Evolutionary conservation across 2,113 vertebrate species (phyloP).

Genomic region (Sinosuthora webbiana): DNA sequence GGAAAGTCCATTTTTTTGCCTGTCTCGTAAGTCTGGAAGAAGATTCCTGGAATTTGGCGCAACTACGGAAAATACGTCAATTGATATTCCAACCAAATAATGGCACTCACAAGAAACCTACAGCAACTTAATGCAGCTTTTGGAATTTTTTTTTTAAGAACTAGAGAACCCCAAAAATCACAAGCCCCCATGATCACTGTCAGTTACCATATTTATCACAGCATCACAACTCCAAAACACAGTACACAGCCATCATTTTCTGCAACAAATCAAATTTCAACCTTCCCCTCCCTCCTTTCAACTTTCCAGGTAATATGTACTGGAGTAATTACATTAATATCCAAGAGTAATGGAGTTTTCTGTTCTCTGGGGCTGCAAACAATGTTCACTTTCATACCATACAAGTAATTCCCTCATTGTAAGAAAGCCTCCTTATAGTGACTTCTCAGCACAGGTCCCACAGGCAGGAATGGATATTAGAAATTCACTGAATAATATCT

Average conservation of each 20-base stretch:
- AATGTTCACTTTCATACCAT: not conserved
- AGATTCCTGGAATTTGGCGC: accelerated
- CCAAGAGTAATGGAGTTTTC: not conserved
- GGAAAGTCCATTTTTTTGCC: not conserved
- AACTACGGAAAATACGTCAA: not conserved
- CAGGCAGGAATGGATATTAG: not conserved
- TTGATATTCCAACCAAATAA: not conserved
- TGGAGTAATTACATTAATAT: not conserved
- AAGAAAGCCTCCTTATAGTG: not conserved
- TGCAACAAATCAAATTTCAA: not conserved
- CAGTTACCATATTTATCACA: not conserved
- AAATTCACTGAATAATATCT: not conserved
- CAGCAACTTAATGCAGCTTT: not conserved
- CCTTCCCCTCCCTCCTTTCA: not conserved
- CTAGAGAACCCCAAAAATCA: not conserved
- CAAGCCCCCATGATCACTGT: not conserved
- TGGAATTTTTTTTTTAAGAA: not conserved
- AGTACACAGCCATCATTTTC: not conserved
- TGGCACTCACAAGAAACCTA: not conserved
- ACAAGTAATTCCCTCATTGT: not conserved
- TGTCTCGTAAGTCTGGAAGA: not conserved
- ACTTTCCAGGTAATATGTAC: not conserved
- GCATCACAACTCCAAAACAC: not conserved
- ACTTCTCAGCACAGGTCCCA: not conserved
- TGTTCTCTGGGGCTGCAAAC: not conserved